These are phyloP conservation scores for Schizotus pectinicornis DNA, from an alignment of 2,888 invertebrate genomes.

Conservation along the genomic window DNA sequence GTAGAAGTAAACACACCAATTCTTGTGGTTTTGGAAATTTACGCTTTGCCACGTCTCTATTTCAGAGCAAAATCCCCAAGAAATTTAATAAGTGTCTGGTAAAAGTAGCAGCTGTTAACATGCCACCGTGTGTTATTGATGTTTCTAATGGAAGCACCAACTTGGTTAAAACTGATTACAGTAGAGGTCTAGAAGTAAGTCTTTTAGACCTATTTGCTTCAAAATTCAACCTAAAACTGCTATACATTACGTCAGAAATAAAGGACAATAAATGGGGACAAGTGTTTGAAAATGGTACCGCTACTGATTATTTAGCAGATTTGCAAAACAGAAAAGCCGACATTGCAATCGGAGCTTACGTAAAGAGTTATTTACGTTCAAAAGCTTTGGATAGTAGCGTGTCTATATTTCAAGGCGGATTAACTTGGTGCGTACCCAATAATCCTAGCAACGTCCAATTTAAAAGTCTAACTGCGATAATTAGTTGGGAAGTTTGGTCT, in stretches of 20 bases:
- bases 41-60: neutral
- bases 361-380: neutral
- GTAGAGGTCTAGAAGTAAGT: slow-evolving; percentile 11
- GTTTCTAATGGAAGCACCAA: slow-evolving; percentile 10
- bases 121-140: slow-evolving; percentile 31
- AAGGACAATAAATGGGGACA: slow-evolving; percentile 11
- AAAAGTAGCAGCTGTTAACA: slow-evolving; percentile 29
- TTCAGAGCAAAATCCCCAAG: slow-evolving; percentile 27
- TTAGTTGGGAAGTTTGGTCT: neutral
- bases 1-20: slow-evolving; percentile 28
- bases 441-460: neutral
- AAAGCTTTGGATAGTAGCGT: neutral
- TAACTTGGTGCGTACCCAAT: slow-evolving; percentile 34
- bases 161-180: neutral
- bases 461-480: neutral
- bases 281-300: slow-evolving; percentile 27
- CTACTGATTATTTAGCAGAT: slow-evolving; percentile 2
- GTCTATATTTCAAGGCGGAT: slow-evolving; percentile 30
- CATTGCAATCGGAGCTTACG: slow-evolving; percentile 8
- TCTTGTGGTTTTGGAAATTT: slow-evolving; percentile 12
- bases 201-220: slow-evolving; percentile 9
- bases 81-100: slow-evolving; percentile 30
- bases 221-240: neutral
- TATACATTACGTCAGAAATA: slow-evolving; percentile 1
- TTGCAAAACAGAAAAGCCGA: slow-evolving; percentile 5